Base-by-base conservation (phyloP, 2,888 invertebrate species). In the Metopia argyrocephala region DNA sequence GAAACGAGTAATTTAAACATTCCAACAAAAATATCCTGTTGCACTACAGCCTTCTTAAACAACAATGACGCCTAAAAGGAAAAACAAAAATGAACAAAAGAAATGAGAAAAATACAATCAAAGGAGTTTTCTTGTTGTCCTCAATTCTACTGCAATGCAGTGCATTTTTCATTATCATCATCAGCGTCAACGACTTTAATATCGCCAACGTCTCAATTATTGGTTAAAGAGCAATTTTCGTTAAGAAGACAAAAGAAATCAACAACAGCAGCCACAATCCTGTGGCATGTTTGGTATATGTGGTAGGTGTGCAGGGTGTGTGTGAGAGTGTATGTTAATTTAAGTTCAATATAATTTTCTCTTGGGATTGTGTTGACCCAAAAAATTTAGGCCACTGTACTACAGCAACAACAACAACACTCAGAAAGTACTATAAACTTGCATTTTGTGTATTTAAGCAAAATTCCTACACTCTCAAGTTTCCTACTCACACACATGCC, bases 91-190 rank as follows among this genome's bases (percentile, higher is more conserved):
- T 28, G 9, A 12, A 61, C 20, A 21, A 18, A 45, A 46, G 28
- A 31, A 64, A 18, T 18, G n/a, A 46, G 50, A 28, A 6, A 62
- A 65, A 75, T 74, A n/a, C n/a, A 70, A 66, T 73, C 57, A 78
- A 80, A 78, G 38, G 70, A 68, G 79, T 78, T 59, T 78, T n/a
- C n/a, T n/a, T n/a, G n/a, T n/a, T 80, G 83, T 69, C 83, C 78
- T 28, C 69, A 62, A 71, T 82, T 74, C 64, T 57, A 74, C 78
- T 76, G 78, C 79, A 79, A 45, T 83, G 80, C 75, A 59, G 64
- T n/a, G 21, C 9, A 54, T 66, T 71, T 76, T 54, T 27, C 50
- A 70, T 48, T n/a, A 71, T 65, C 65, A 59, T 56, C 52, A 62
- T 64, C 31, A 50, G 21, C 7, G n/a, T 46, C 38, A 38, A 15